These are phyloP conservation scores for Bathynomus jamesi DNA, from an alignment of 1,140 invertebrate species.

Conservation along the genomic window DNA sequence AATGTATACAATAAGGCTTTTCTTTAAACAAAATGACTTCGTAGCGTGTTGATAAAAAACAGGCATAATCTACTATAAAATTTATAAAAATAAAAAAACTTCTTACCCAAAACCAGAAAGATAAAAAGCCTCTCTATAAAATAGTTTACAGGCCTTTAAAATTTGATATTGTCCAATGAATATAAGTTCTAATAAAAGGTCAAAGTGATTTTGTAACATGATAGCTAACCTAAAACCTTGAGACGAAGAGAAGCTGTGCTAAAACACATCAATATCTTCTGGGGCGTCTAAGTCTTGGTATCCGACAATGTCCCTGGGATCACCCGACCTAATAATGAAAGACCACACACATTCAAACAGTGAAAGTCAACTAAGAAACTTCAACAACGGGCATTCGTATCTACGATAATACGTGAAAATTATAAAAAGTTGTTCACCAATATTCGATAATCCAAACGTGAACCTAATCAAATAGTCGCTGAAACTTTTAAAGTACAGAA, in stretches of 20 bases:
- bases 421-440: background rate
- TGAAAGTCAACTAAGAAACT: background rate
- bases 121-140: no score
- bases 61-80: no score
- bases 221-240: slow-evolving; percentile 27
- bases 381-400: background rate
- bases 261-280: slow-evolving; percentile 61
- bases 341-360: background rate
- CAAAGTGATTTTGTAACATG: slow-evolving; percentile 19
- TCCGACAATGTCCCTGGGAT: slow-evolving; percentile 60
- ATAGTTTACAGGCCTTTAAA: no score
- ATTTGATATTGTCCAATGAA: no score
- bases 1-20: no score
- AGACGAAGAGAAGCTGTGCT: slow-evolving; percentile 37
- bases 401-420: background rate
- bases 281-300: slow-evolving; percentile 78
- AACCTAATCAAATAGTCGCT: background rate
- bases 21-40: no score
- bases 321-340: slow-evolving; percentile 40
- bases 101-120: no score
- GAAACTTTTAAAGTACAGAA: no score
- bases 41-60: no score
- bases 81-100: no score
- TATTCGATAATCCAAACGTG: background rate
- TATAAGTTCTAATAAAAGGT: no score